These are phyloP conservation scores for Iphiclides podalirius DNA, from an alignment of 2,888 invertebrate genomes.

Conservation along the genomic window DNA sequence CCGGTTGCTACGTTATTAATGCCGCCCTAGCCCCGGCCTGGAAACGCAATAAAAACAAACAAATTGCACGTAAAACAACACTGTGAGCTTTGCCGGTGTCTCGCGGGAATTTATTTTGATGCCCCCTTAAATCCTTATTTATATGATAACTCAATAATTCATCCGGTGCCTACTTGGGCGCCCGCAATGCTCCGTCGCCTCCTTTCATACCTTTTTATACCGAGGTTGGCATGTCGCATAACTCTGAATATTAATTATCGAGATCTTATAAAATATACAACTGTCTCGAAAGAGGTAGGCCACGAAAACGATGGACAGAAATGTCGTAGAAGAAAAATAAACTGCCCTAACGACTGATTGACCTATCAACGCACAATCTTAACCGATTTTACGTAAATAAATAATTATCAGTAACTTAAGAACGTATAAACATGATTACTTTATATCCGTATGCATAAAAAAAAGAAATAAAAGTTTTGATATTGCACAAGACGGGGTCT, in stretches of 20 bases:
- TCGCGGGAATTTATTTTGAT: conserved; percentile 58
- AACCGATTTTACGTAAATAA: no score
- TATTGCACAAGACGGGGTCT: no score
- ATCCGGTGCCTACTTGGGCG: conserved; percentile 37
- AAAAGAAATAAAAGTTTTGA: no score
- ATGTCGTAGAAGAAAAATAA: no score
- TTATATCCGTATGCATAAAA: no score
- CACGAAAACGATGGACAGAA: no score
- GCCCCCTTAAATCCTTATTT: conserved; percentile 71
- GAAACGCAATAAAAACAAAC: conserved; percentile 63
- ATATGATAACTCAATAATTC: conserved; percentile 71
- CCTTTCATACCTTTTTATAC: not conserved
- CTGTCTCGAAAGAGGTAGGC: no score
- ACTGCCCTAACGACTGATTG: no score
- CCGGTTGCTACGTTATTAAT: conserved; percentile 40
- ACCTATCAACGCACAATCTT: no score
- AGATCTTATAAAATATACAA: not conserved
- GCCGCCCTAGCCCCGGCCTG: conserved; percentile 33
- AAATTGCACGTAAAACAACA: conserved; percentile 69
- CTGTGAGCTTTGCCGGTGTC: conserved; percentile 45
- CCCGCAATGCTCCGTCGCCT: conserved; percentile 7
- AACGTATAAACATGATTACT: no score
- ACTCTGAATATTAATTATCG: not conserved
- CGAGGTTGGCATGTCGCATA: not conserved
- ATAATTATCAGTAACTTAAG: no score